Evolutionary conservation across 1,140 invertebrate genomes (phyloP).

Genomic region (Lepidurus arcticus): DNA sequence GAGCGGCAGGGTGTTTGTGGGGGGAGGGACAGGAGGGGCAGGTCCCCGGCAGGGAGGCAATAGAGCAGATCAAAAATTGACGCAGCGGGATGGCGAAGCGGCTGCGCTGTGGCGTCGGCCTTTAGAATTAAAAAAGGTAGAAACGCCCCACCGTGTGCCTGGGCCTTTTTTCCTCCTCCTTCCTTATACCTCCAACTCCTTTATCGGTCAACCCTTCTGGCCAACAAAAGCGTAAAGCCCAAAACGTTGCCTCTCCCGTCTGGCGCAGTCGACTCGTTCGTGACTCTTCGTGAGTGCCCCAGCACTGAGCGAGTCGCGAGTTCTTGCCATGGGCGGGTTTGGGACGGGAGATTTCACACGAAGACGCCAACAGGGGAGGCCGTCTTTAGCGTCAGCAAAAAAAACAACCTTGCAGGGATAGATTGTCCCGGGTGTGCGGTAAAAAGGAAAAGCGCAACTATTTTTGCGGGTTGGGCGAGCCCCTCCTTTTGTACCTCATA

Average conservation of each 20-base stretch:
- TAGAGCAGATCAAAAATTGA: constrained; percentile 9
- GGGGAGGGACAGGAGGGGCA: not conserved
- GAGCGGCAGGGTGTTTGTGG: not conserved
- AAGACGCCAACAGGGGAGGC: not conserved
- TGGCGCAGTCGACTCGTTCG: constrained; percentile 7
- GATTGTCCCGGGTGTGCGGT: not conserved
- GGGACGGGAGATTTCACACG: constrained; percentile 1
- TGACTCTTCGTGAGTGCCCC: not conserved
- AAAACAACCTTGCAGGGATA: not conserved
- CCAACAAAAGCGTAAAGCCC: not conserved
- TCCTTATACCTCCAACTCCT: not conserved
- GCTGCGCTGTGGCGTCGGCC: not conserved
- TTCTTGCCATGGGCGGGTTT: not conserved
- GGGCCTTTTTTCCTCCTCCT: not conserved
- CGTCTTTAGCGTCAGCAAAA: not conserved
- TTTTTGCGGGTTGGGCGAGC: not conserved
- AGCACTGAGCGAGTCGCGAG: not conserved
- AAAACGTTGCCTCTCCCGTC: not conserved
- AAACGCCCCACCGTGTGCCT: not conserved
- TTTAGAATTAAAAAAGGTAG: not conserved
- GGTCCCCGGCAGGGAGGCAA: not conserved
- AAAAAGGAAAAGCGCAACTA: not conserved
- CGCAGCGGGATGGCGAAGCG: not conserved
- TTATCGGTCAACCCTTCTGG: not conserved
- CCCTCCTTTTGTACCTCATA: not conserved